Conservation (phyloP, 2,888 invertebrate species). For the Eremobia ochroleuca region DNA sequence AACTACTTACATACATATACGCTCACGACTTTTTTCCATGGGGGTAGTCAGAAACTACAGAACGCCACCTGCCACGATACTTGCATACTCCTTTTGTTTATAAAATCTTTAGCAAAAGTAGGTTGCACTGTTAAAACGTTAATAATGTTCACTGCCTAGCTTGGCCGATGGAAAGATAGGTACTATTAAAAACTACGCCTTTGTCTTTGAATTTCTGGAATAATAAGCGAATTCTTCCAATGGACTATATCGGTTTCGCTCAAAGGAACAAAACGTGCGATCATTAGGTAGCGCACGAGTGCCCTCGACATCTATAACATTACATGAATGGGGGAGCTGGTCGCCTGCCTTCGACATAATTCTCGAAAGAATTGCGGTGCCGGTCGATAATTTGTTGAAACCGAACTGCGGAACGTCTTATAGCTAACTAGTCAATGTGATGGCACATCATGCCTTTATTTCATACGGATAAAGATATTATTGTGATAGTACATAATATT, state of each 20-base stretch:
- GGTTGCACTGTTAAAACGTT: neutral
- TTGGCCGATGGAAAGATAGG: neutral
- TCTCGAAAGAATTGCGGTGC: conserved; percentile 14
- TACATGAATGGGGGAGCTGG: conserved; percentile 22
- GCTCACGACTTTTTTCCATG: neutral
- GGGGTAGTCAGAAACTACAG: neutral
- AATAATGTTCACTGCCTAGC: neutral
- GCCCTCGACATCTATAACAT: conserved; percentile 41
- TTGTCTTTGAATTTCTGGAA: neutral
- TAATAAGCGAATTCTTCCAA: neutral
- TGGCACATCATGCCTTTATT: neutral
- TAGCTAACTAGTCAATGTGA: too few species aligned
- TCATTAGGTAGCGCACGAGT: conserved; percentile 49
- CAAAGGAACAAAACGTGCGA: conserved; percentile 22
- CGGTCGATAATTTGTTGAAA: conserved; percentile 10
- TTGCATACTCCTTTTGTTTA: neutral
- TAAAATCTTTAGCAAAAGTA: neutral
- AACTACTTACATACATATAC: neutral
- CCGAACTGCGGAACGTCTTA: neutral
- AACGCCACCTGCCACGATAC: neutral
- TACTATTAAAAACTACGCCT: neutral
- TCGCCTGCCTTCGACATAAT: conserved; percentile 23
- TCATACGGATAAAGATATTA: neutral
- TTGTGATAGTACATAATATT: neutral
- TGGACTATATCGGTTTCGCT: neutral